A percentile compares a stretch with the other conserved stretches of the same genome.
These are phyloP conservation scores for Platycercus adscitus DNA, from an alignment of 2,113 vertebrate species.

Conservation along the genomic window DNA sequence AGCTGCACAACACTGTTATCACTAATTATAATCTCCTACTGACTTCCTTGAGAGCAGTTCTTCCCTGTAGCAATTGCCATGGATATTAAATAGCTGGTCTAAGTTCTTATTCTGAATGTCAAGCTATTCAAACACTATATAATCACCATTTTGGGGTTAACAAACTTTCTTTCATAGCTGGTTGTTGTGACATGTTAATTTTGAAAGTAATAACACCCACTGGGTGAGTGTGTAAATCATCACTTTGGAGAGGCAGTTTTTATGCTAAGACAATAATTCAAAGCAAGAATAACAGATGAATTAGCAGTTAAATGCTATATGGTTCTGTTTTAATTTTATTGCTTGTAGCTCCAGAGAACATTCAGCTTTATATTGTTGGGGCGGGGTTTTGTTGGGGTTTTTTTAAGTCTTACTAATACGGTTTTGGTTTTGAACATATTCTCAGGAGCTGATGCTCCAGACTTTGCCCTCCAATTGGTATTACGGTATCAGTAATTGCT, in stretches of 20 bases:
- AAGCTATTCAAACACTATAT: not conserved
- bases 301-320: constrained; percentile 22
- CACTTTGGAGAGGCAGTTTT: not conserved
- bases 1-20: not conserved
- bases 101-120: not conserved
- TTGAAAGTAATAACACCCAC: not conserved
- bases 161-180: not conserved
- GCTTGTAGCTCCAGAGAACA: constrained; percentile 39
- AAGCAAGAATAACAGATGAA: constrained; percentile 48
- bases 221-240: constrained; percentile 52
- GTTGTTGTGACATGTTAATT: not conserved
- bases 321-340: constrained; percentile 29
- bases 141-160: not conserved
- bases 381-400: not conserved
- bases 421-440: constrained; percentile 70
- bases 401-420: constrained; percentile 64
- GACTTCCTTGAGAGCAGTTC: not conserved
- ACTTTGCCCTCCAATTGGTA: constrained; percentile 79
- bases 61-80: not conserved
- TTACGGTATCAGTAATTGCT: constrained; percentile 80
- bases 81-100: not conserved
- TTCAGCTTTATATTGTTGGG: constrained; percentile 1
- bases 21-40: not conserved
- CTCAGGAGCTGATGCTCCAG: constrained; percentile 69
- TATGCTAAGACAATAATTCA: constrained; percentile 2